Base-by-base conservation (phyloP, 2,797 vertebrate genomes). In the Cossypha polioptera region DNA sequence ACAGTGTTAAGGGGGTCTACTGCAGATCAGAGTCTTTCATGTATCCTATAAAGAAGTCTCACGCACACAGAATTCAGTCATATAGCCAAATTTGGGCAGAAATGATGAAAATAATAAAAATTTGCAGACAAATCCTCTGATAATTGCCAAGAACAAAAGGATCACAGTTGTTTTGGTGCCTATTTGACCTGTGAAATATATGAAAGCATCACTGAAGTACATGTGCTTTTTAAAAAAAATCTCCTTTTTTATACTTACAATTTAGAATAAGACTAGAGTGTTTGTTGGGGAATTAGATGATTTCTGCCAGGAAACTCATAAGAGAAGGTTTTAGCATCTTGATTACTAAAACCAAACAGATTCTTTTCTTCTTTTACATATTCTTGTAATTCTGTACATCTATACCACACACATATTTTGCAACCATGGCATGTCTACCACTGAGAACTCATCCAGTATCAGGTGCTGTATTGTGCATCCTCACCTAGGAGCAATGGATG, bases 151-250 rank as follows among this genome's bases (percentile, higher is more conserved):
- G 17, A 10, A 62, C n/a, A 40, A 63, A 90, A 58, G 16, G 20
- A 57, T 57, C 47, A 47, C 2, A 17, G 17, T 2, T 29, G 3
- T 42, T 89, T 66, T 45, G 26, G 58, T 54, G 26, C 11, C 15
- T 58, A 2, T 65, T 76, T 88, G 45, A 68, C 24, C 67, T 24
- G 9, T 26, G 24, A 71, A 66, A 59, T 25, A 1, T 47, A 47
- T 45, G 36, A 83, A 53, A 35, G 5, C 5, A 25, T 66, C 29
- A 57, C 0, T 38, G 48, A 88, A 77, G 18, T 35, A 36, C 6
- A 29, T 8, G 3, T 0, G 1, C 2, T 80, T 51, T 22, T 4
- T 38, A 6, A 13, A 36, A 11, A 28, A 50, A 28, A 51, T 36
- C 3, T 1, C 5, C 3, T 24, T 86, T 88, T 80, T 42, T 50